phyloP scores from a whole-genome alignment of 2,113 vertebrate genomes.

The Peromyscus leucopus region DNA sequence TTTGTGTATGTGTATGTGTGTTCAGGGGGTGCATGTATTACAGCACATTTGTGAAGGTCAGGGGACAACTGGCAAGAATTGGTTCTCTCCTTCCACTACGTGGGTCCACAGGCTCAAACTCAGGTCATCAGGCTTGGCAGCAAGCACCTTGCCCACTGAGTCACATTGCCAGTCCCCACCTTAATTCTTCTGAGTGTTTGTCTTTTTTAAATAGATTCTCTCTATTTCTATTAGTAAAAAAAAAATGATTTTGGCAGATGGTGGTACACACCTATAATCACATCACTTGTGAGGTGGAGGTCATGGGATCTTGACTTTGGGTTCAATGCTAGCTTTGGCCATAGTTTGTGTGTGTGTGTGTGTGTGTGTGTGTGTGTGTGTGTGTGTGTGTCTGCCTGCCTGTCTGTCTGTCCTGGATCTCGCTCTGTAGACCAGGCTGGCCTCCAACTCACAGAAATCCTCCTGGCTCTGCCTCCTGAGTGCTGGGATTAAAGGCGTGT shows the following conservation, averaged over 20 bases:
- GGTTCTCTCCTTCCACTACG: not conserved
- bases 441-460: too few species aligned
- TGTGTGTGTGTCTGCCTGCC: too few species aligned
- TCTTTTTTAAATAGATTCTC: not conserved
- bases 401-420: too few species aligned
- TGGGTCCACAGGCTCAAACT: not conserved
- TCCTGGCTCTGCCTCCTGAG: too few species aligned
- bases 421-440: too few species aligned
- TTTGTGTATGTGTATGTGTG: not conserved
- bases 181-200: not conserved
- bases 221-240: not conserved
- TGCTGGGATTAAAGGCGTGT: too few species aligned
- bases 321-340: not conserved
- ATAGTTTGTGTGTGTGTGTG: not conserved
- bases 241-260: not conserved
- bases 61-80: not conserved
- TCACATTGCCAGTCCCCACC: not conserved
- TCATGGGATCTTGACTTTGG: not conserved
- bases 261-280: not conserved
- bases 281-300: not conserved
- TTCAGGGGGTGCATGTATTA: not conserved
- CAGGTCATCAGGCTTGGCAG: not conserved
- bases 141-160: not conserved
- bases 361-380: too few species aligned
- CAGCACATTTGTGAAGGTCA: not conserved